Conservation (phyloP, 2,797 vertebrate genomes). For the Lithobates pipiens region DNA sequence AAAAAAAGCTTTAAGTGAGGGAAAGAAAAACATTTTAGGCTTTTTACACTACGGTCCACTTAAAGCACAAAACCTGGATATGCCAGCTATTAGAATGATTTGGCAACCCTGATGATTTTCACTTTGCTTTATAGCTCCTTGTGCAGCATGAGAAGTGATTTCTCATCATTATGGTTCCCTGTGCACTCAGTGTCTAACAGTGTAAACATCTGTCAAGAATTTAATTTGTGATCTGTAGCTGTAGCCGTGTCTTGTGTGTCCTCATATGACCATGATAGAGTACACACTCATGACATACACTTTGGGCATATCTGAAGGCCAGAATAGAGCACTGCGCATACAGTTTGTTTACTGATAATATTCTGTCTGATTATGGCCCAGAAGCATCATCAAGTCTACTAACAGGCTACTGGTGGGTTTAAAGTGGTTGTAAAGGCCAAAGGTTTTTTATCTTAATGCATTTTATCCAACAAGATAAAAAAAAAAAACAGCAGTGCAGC, state of each 20-base stretch:
- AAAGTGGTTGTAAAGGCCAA: no score
- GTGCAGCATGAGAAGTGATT: background rate
- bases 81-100: background rate
- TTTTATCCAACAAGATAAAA: no score
- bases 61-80: background rate
- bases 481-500: no score
- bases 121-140: background rate
- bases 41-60: background rate
- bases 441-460: no score
- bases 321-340: background rate
- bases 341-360: slow-evolving; percentile 7
- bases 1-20: no score
- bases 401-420: no score
- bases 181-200: background rate
- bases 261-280: slow-evolving; percentile 30
- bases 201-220: slow-evolving; percentile 33
- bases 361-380: no score
- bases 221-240: background rate
- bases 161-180: background rate
- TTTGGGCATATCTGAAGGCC: background rate
- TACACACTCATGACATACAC: background rate
- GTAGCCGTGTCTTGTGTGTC: slow-evolving; percentile 14
- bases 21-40: no score
- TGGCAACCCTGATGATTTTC: background rate
- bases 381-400: no score